Base-by-base conservation (phyloP, 2,888 invertebrate species). In the Cartodere bifasciata region DNA sequence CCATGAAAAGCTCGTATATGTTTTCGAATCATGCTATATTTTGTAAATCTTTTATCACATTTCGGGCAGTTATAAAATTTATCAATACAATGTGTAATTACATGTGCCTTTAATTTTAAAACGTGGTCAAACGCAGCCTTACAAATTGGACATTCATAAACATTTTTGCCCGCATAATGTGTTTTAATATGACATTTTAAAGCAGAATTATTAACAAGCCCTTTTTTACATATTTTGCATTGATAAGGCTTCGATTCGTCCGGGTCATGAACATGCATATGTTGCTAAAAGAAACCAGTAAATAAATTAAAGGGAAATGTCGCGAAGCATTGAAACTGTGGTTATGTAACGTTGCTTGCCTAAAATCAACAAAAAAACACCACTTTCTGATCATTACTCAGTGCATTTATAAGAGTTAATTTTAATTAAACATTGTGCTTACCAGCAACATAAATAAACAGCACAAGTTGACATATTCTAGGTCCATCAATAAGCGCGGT, bases 1-100 rank as follows among this genome's bases (percentile, higher is more conserved):
- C 74, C 73, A 56, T 84, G 83, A 51, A 79, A 77, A 5, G 75
- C 72, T 39, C 74, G 63, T 40, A 83, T 76, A 52, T 83, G 83
- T 49, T 81, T 82, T 16, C 79, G 67, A 34, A 80, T 70, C 20
- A 72, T 64, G 32, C 70, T 69, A 54, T 81, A 83, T 44, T 76
- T 75, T 13, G 64, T 64, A 53, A 80, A 82, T 36, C 65, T 65
- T 56, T 74, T 75, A 30, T 63, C 58, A 58, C 83, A 83, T 49
- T 72, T 67, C 2, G 77, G 75, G 54, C 84, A 84, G 6, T 65
- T 67, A 49, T 72, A 83, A 12, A 65, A 58, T 13, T 77, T 77
- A 48, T 76, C 68, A 23, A 66, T 60, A 34, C 67, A 65, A 49
- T 83, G 80, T 11, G 63, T 63, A 33, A 67, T 65, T 15, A 79